phyloP scores from a whole-genome alignment of 2,113 vertebrate genomes.

The Xiphophorus hellerii region DNA sequence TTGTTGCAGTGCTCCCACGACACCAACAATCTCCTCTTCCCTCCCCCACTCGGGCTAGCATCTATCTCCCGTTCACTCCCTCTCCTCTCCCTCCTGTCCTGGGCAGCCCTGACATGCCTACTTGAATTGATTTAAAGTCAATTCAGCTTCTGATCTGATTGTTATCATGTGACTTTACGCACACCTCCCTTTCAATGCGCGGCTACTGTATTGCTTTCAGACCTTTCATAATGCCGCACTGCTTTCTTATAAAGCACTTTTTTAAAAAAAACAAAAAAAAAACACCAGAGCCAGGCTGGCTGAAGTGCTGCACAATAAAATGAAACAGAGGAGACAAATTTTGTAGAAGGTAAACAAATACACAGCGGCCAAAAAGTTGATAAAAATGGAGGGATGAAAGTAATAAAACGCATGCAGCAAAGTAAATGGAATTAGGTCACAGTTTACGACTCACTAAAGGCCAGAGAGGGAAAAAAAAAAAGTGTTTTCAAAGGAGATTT shows the following conservation, averaged over 20 bases:
- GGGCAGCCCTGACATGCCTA: constrained; percentile 73
- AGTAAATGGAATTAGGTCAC: not conserved
- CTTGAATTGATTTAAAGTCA: constrained; percentile 78
- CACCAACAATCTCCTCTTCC: constrained; percentile 81
- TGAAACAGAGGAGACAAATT: not conserved
- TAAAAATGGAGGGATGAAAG: not conserved
- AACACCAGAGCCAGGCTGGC: not conserved
- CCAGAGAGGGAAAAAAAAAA: not conserved
- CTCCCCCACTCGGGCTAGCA: constrained; percentile 75
- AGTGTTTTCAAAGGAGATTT: not conserved
- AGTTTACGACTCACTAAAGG: not conserved
- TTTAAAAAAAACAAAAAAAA: not conserved
- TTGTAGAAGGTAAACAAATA: not conserved
- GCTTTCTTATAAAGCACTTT: not conserved
- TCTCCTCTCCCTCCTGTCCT: constrained; percentile 67
- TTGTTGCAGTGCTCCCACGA: constrained; percentile 83
- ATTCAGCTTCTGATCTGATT: constrained; percentile 76
- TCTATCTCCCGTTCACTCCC: constrained; percentile 75
- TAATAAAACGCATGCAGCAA: not conserved
- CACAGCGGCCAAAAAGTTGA: not conserved
- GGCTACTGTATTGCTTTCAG: constrained; percentile 61
- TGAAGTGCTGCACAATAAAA: not conserved
- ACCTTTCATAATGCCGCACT: not conserved
- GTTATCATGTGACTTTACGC: constrained; percentile 72
- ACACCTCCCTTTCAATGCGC: constrained; percentile 62